Percentiles rank a stretch among this genome's conserved stretches.
These are phyloP conservation scores for Hiodon tergisus DNA, from an alignment of 2,113 vertebrate genomes.

Conservation along the genomic window DNA sequence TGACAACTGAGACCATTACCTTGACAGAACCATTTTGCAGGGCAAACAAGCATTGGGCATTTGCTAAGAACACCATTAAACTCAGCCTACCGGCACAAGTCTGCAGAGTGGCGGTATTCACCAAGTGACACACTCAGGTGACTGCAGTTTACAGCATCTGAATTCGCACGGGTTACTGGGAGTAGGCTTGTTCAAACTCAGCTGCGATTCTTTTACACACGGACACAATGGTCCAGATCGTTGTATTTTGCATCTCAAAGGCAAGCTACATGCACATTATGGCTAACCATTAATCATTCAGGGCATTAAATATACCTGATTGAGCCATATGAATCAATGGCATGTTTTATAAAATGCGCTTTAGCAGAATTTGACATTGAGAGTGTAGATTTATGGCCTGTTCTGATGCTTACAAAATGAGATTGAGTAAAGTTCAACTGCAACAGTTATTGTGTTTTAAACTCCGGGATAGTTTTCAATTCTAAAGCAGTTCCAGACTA, in stretches of 20 bases:
- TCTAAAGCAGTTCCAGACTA: not conserved
- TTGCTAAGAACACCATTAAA: conserved; percentile 20
- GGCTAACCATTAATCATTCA: conserved; percentile 25
- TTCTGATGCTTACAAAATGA: not conserved
- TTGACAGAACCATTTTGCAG: conserved; percentile 12
- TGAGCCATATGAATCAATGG: conserved; percentile 3
- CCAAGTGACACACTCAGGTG: too few species aligned
- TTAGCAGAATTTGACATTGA: not conserved
- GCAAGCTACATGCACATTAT: conserved; percentile 22
- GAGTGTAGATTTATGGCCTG: not conserved
- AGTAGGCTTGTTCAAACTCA: conserved; percentile 24
- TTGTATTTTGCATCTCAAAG: not conserved
- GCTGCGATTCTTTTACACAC: conserved; percentile 19
- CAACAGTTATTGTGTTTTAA: not conserved
- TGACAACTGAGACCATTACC: conserved; percentile 3
- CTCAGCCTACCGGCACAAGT: conserved; percentile 7
- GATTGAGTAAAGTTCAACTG: not conserved
- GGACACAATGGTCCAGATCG: not conserved
- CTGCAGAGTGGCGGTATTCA: not conserved
- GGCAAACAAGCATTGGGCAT: conserved; percentile 10
- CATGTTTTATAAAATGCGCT: not conserved
- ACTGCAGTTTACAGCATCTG: too few species aligned
- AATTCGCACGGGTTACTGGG: too few species aligned
- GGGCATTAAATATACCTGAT: conserved; percentile 31
- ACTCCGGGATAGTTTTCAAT: not conserved